Conservation (phyloP, 2,888 invertebrate species). For the Halictus ligatus region DNA sequence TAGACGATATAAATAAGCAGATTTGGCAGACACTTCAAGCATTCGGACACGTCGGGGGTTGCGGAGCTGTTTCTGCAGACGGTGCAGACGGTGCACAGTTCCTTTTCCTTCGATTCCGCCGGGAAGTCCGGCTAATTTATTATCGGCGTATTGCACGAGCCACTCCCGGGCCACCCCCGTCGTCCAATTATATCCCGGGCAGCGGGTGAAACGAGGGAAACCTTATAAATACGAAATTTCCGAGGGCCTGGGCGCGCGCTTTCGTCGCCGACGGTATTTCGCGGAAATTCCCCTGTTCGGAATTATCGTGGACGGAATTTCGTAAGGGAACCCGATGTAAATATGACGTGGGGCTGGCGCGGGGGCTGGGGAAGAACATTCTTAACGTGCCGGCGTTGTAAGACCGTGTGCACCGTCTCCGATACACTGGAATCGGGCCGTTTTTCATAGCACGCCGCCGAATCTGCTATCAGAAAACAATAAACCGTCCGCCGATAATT, state of each 20-base stretch:
- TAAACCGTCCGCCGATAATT: slow-evolving; percentile 47
- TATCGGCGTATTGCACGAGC: slow-evolving; percentile 39
- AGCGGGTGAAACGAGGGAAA: slow-evolving; percentile 18
- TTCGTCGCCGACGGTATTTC: slow-evolving; percentile 39
- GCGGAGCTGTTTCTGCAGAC: neutral
- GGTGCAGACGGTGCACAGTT: slow-evolving; percentile 9
- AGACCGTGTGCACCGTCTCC: slow-evolving; percentile 39
- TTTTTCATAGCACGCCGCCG: slow-evolving; percentile 19
- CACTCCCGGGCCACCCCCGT: neutral
- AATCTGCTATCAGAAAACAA: slow-evolving; percentile 19
- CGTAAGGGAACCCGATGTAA: slow-evolving; percentile 40
- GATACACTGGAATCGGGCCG: slow-evolving; percentile 25
- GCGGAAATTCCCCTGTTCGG: slow-evolving; percentile 47
- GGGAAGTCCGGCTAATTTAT: slow-evolving; percentile 48
- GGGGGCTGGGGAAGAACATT: slow-evolving; percentile 27
- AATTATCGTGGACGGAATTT: slow-evolving; percentile 51
- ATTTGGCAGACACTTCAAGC: neutral
- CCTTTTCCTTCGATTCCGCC: slow-evolving; percentile 42
- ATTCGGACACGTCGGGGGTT: neutral
- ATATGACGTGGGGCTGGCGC: neutral
- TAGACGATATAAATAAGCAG: neutral
- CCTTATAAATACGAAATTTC: slow-evolving; percentile 54
- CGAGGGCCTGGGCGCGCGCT: neutral
- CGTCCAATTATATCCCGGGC: slow-evolving; percentile 41
- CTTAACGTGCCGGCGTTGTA: slow-evolving; percentile 46